phyloP scores from a whole-genome alignment of 2,888 invertebrate genomes.

The Hydroisotoma schaefferi region DNA sequence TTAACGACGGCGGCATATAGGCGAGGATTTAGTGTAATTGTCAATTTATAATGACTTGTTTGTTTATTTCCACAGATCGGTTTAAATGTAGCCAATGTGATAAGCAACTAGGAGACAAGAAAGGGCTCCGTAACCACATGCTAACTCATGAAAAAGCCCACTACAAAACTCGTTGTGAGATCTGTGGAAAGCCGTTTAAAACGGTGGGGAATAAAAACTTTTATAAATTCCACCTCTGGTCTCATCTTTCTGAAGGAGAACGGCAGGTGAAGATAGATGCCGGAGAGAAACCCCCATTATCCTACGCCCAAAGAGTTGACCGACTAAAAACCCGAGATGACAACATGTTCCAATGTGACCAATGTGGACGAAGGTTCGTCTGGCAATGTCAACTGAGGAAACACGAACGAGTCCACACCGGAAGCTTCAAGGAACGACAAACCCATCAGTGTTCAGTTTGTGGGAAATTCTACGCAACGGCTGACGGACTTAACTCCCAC shows the following conservation, averaged over 20 bases:
- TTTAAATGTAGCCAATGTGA: background rate
- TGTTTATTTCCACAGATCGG: background rate
- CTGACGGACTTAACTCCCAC: background rate
- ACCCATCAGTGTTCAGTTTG: slow-evolving; percentile 1
- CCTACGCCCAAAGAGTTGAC: background rate
- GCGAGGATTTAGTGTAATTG: background rate
- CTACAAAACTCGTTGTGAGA: background rate
- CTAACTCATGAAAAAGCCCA: background rate
- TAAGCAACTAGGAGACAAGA: background rate
- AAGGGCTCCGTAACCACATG: background rate
- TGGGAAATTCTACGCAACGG: slow-evolving; percentile 3
- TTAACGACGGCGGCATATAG: too few species aligned
- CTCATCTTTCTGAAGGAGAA: background rate
- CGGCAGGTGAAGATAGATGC: background rate
- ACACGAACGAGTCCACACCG: slow-evolving; percentile 1
- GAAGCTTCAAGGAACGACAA: background rate
- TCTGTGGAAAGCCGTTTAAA: slow-evolving; percentile 1
- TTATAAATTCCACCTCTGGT: background rate
- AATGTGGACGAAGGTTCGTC: background rate
- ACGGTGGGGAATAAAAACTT: background rate
- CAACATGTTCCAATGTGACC: background rate
- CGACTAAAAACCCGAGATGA: background rate
- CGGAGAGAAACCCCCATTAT: background rate
- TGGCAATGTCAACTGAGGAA: slow-evolving; percentile 6
- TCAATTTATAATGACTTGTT: background rate